Percentiles rank a stretch among this genome's conserved stretches.
Conservation (phyloP, 1,140 invertebrate genomes). For the Xylocopa sonorina region DNA sequence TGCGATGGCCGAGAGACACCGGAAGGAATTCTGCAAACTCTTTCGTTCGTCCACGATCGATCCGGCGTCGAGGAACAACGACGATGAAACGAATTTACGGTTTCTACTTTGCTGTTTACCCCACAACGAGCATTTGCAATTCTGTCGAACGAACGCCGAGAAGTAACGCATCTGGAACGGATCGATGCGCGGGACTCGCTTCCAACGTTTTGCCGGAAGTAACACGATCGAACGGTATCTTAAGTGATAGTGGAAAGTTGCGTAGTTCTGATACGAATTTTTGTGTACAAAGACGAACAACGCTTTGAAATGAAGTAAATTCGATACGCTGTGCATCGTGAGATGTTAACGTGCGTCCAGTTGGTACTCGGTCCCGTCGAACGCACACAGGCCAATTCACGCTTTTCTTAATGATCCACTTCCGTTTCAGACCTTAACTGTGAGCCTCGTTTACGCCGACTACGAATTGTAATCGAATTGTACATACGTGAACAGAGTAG, state of each 20-base stretch:
- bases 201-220: background rate
- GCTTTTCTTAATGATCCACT: background rate
- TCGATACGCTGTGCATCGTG: background rate
- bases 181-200: constrained; percentile 10
- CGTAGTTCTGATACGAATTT: too few relatives aligned
- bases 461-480: background rate
- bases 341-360: background rate
- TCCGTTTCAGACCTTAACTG: background rate
- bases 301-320: background rate
- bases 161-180: background rate
- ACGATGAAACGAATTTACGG: background rate
- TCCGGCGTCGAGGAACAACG: background rate
- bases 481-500: background rate
- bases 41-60: background rate
- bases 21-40: too few relatives aligned
- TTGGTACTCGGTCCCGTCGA: background rate
- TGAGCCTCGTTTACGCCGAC: background rate
- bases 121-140: constrained; percentile 10
- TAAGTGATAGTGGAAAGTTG: too few relatives aligned
- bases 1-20: background rate
- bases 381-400: background rate
- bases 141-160: constrained; percentile 1
- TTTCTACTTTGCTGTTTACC: background rate
- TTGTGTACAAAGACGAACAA: too few relatives aligned
- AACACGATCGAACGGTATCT: too few relatives aligned